Conservation (phyloP, 2,888 invertebrate species). For the Pheosia gnoma region DNA sequence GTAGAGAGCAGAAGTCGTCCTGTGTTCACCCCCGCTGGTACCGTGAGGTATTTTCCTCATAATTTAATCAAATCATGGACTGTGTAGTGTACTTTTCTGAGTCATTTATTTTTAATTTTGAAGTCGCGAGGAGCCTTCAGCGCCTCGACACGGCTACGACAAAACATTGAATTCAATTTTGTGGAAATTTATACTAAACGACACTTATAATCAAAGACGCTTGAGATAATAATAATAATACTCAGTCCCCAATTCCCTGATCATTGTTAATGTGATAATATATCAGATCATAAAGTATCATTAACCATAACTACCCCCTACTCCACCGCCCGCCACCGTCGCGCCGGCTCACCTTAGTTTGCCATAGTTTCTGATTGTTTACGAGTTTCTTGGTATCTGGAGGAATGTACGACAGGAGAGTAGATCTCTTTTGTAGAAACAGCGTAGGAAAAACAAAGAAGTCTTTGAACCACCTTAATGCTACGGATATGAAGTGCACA, state of each 20-base stretch:
- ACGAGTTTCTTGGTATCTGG: constrained; percentile 31
- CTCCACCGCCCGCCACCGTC: constrained; percentile 17
- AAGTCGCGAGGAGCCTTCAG: constrained; percentile 21
- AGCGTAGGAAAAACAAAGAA: too few species aligned
- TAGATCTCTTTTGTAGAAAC: too few species aligned
- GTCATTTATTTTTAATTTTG: constrained; percentile 79
- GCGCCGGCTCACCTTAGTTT: constrained; percentile 17
- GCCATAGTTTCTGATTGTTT: constrained; percentile 52
- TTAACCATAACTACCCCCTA: constrained; percentile 49
- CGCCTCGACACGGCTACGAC: not conserved
- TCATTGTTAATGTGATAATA: constrained; percentile 58
- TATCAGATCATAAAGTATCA: constrained; percentile 70
- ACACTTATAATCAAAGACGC: not conserved
- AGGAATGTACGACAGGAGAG: too few species aligned
- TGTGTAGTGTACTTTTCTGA: constrained; percentile 69
- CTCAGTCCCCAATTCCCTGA: constrained; percentile 20
- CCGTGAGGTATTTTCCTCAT: constrained; percentile 73
- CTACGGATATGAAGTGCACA: too few species aligned
- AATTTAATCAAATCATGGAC: constrained; percentile 78
- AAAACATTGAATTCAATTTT: constrained; percentile 19
- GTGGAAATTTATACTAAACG: constrained; percentile 10
- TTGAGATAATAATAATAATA: not conserved
- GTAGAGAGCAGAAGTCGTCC: constrained; percentile 36
- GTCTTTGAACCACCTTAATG: too few species aligned
- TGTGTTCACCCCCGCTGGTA: constrained; percentile 39